A percentile compares a stretch with the other conserved stretches of the same genome.
These are phyloP conservation scores for Rhynchotus rufescens DNA, from an alignment of 2,797 vertebrate species.

Conservation along the genomic window DNA sequence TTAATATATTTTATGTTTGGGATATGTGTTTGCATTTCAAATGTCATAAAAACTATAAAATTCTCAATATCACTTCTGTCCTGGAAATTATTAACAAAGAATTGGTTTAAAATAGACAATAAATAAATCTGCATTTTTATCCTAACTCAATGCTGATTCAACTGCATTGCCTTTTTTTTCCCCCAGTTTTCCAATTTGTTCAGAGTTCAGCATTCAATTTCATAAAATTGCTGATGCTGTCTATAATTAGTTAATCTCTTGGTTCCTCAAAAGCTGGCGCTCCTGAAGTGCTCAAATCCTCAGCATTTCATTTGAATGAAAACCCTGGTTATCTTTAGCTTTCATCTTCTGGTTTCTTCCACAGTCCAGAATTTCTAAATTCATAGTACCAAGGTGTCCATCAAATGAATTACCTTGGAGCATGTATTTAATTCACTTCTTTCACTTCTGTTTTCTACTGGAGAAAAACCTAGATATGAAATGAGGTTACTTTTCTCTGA, in stretches of 20 bases:
- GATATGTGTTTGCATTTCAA: slow-evolving; percentile 1
- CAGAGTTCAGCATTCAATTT: not conserved
- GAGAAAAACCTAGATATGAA: slow-evolving; percentile 58
- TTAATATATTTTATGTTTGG: not conserved
- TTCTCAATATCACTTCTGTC: not conserved
- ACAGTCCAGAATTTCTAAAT: slow-evolving; percentile 13
- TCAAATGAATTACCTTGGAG: slow-evolving; percentile 16
- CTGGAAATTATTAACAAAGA: not conserved
- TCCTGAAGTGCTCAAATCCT: not conserved
- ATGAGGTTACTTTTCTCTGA: slow-evolving; percentile 47
- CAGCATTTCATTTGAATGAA: slow-evolving; percentile 27
- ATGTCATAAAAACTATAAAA: not conserved
- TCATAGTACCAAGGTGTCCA: not conserved
- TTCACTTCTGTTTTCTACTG: slow-evolving; percentile 22
- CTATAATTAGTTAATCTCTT: not conserved
- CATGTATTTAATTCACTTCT: slow-evolving; percentile 27
- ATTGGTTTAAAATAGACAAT: not conserved
- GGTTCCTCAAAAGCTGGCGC: not conserved
- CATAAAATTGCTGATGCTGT: not conserved
- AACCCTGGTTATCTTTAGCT: slow-evolving; percentile 34
- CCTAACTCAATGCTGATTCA: not conserved
- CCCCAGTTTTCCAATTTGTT: not conserved
- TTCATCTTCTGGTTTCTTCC: slow-evolving; percentile 33
- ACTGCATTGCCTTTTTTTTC: not conserved
- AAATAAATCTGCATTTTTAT: not conserved